phyloP scores from a whole-genome alignment of 1,140 invertebrate genomes.

The Solen grandis region DNA sequence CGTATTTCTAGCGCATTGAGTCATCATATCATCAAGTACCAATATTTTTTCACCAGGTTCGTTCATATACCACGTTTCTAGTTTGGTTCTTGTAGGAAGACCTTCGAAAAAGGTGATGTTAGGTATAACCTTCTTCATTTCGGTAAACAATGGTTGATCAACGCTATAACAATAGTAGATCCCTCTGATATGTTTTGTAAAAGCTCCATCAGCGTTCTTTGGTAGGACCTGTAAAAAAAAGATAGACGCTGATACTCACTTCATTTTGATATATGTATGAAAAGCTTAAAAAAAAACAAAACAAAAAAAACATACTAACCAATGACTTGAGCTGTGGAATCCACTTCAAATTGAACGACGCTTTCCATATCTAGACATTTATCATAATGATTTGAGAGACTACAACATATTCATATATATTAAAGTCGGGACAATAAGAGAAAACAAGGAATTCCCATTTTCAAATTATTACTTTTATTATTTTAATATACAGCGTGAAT shows the following conservation, averaged over 20 bases:
- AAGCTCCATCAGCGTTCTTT: constrained; percentile 18
- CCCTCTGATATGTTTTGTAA: constrained; percentile 32
- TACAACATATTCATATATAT: background rate
- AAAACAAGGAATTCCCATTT: too few species aligned
- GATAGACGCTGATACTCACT: background rate
- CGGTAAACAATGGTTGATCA: constrained; percentile 12
- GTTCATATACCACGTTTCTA: constrained; percentile 18
- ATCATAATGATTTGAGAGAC: constrained; percentile 6
- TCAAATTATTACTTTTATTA: background rate
- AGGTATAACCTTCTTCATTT: constrained; percentile 22
- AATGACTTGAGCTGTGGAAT: constrained; percentile 14
- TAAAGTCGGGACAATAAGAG: too few species aligned
- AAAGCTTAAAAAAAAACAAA: background rate
- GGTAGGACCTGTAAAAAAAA: constrained; percentile 6
- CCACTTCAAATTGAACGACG: background rate
- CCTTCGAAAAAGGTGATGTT: too few species aligned
- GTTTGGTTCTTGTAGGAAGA: constrained; percentile 14
- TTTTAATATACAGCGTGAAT: background rate
- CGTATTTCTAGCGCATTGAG: too few species aligned
- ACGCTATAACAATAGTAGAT: constrained; percentile 34
- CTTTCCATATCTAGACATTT: background rate
- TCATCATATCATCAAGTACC: too few species aligned
- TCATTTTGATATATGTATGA: background rate
- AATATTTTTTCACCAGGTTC: too few species aligned
- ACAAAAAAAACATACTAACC: background rate